A percentile compares a stretch with the other conserved stretches of the same genome.
Evolutionary conservation across 2,113 vertebrate species (phyloP).

Genomic region (Centrocercus urophasianus): DNA sequence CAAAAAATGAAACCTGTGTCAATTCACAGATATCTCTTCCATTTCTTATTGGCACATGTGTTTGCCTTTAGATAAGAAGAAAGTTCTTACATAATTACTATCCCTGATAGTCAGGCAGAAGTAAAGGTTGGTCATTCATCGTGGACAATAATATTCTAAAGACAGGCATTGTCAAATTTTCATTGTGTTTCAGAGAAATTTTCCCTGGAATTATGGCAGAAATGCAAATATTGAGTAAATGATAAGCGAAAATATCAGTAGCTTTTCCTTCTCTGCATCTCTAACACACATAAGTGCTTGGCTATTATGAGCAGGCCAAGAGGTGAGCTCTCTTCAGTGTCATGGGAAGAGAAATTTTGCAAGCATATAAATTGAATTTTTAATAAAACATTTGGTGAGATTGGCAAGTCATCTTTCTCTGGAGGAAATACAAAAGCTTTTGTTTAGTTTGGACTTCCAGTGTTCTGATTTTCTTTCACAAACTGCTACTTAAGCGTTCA

Average conservation of each 20-base stretch:
- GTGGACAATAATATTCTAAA: neutral
- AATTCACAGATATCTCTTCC: neutral
- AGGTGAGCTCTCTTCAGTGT: neutral
- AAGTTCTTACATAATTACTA: neutral
- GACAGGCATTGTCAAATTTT: neutral
- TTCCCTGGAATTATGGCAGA: neutral
- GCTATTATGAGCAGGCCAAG: neutral
- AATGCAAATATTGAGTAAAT: neutral
- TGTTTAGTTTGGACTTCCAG: slow-evolving; percentile 31
- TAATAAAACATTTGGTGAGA: slow-evolving; percentile 54
- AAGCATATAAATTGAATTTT: slow-evolving; percentile 65
- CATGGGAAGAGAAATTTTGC: slow-evolving; percentile 37
- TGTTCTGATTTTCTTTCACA: slow-evolving; percentile 45
- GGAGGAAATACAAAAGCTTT: neutral
- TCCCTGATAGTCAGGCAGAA: neutral
- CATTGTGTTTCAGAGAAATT: neutral
- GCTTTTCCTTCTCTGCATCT: neutral
- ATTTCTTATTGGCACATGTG: neutral
- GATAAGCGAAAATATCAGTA: neutral
- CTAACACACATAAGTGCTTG: neutral
- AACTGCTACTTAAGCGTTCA: slow-evolving; percentile 48
- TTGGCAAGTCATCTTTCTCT: slow-evolving; percentile 7
- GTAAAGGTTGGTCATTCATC: neutral
- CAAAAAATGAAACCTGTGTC: neutral
- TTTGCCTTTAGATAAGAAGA: slow-evolving; percentile 2